Percentiles rank a stretch among this genome's conserved stretches.
Conservation (phyloP, 2,797 vertebrate genomes). For the Anas capensis region DNA sequence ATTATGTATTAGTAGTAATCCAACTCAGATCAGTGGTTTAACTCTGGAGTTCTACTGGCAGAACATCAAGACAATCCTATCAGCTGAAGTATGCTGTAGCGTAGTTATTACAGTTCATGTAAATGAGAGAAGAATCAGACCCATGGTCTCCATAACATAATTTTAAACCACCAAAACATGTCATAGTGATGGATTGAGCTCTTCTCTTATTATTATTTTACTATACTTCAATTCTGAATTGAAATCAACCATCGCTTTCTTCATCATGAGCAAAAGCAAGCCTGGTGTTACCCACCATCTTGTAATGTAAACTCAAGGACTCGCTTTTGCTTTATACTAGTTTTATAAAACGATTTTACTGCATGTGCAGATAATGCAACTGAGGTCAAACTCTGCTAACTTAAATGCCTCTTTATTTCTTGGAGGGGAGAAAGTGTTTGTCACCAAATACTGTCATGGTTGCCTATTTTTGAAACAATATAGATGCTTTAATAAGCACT, state of each 20-base stretch:
- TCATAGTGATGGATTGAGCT: neutral
- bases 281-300: neutral
- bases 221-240: neutral
- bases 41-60: neutral
- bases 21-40: neutral
- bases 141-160: neutral
- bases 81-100: neutral
- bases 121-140: neutral
- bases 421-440: neutral
- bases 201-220: neutral
- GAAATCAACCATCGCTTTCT: neutral
- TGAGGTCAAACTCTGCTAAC: neutral
- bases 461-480: neutral
- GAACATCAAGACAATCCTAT: neutral
- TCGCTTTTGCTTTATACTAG: neutral
- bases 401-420: neutral
- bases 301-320: neutral
- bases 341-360: neutral
- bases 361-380: neutral
- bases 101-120: neutral
- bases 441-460: neutral
- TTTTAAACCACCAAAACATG: neutral
- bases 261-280: neutral
- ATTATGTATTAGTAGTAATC: neutral
- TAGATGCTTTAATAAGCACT: neutral